Evolutionary conservation across 2,888 invertebrate genomes (phyloP), one percentile per base, ranked within the genome.

Genomic region (Tortricodes alternella): DNA sequence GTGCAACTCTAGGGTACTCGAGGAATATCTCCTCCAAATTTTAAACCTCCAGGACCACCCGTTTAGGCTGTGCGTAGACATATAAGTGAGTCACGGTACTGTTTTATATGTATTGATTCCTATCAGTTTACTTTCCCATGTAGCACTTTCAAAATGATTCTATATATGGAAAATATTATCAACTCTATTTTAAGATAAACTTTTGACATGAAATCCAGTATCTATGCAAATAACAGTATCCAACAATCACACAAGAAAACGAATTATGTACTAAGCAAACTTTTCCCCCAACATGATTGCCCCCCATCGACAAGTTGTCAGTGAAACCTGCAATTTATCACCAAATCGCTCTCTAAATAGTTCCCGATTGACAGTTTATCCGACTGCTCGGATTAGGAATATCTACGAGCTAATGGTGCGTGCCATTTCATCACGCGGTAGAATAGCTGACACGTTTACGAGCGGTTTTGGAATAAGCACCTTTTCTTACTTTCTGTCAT

Each of bases 351-450:
- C 74, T 76, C 71, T 68, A 69, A 67, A 71, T 68, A 73, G 61
- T 67, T 60, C 58, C 60, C 62, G 52, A 70, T 70, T 73, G 74
- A 73, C 71, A 71, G 76, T 64, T 76, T 66, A 74, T 63, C 67
- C 63, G 71, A 71, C 69, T 66, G 59, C 64, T 63, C 48, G 39
- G 61, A 62, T 62, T 58, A 46, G 41, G 46, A 59, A 62, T 81
- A 70, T 39, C 74, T 77, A 59, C 19, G 29, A 64, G 61, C 70
- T 75, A 76, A 68, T 76, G 67, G 74, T 64, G 77, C 80, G 74
- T 32, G 48, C 63, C 70, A 68, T 72, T 61, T 60, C 51, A 60
- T 53, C 83, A 81, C 81, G 78, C 73, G 58, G 41, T 46, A 34
- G 19, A 29, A 44, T 43, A 35, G 7, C 35, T 39, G 43, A 52